phyloP scores from a whole-genome alignment of 64 coral and sea anemone genomes.

The Catalaphyllia jardinei region DNA sequence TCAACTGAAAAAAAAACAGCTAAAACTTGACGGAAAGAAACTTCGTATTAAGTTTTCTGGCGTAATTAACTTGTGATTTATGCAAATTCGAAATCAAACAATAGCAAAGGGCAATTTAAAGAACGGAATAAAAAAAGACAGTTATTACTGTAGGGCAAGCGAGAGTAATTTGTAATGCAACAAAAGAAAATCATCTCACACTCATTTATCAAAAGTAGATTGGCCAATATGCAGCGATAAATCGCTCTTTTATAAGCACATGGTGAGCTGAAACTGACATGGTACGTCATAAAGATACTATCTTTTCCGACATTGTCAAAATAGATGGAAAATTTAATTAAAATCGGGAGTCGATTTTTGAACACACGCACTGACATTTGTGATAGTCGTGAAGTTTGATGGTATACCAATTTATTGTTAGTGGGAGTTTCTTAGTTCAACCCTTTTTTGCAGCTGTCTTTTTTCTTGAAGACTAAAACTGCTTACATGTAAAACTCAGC shows the following conservation, averaged over 20 bases:
- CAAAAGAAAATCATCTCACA: not conserved
- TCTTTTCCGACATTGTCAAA: not conserved
- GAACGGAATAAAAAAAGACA: not conserved
- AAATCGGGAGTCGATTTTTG: not conserved
- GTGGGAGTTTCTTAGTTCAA: not conserved
- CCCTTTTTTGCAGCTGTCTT: not conserved
- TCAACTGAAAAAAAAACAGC: not conserved
- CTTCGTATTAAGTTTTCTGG: not conserved
- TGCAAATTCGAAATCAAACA: not conserved
- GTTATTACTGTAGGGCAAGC: not conserved
- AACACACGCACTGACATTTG: not conserved
- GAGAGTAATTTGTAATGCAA: not conserved
- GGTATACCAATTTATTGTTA: not conserved
- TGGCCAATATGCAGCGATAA: not conserved
- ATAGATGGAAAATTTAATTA: not conserved
- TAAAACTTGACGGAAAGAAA: not conserved
- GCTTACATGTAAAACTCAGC: too few species aligned
- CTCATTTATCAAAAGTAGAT: not conserved
- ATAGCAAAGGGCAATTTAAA: not conserved
- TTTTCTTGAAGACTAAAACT: not conserved
- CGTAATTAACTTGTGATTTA: not conserved
- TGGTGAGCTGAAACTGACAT: not conserved
- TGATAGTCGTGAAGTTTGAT: not conserved
- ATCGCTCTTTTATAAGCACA: not conserved
- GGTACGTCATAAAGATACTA: not conserved